phyloP scores from a whole-genome alignment of 2,888 invertebrate species.

The Cylloceria caligata region DNA sequence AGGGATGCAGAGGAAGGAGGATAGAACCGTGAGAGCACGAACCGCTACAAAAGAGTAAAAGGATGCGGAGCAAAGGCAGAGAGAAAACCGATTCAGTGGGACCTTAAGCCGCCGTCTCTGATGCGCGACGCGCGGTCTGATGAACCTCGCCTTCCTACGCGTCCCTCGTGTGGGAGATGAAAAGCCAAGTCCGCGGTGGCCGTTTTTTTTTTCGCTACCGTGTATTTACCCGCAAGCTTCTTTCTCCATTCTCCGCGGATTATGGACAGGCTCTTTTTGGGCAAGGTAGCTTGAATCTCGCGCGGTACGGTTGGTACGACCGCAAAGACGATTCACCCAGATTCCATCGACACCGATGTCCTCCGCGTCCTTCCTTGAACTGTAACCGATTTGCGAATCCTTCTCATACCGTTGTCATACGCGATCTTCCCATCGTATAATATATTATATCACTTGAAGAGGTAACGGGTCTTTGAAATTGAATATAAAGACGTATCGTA shows the following conservation, averaged over 20 bases:
- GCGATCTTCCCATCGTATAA: too few species aligned
- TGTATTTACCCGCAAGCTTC: constrained; percentile 55
- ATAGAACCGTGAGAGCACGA: constrained; percentile 35
- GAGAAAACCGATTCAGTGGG: constrained; percentile 20
- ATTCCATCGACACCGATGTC: neutral
- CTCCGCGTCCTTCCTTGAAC: neutral
- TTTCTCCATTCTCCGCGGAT: constrained; percentile 42
- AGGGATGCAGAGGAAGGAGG: constrained; percentile 11
- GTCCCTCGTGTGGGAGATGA: constrained; percentile 67
- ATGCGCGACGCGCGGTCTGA: constrained; percentile 73
- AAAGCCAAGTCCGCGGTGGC: constrained; percentile 74
- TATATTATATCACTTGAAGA: too few species aligned
- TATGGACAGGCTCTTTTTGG: constrained; percentile 31
- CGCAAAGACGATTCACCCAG: neutral
- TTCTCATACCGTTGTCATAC: too few species aligned
- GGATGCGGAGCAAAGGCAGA: constrained; percentile 63
- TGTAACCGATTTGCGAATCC: neutral
- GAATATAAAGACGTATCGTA: too few species aligned
- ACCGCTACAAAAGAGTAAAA: constrained; percentile 66
- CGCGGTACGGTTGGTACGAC: neutral
- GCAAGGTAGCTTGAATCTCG: neutral
- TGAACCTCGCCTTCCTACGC: constrained; percentile 73
- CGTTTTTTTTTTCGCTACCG: constrained; percentile 59
- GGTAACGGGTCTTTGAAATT: too few species aligned
- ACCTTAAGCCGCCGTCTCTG: constrained; percentile 49